Conservation (phyloP, 2,888 invertebrate species). For the Drosophila sordidapex region DNA sequence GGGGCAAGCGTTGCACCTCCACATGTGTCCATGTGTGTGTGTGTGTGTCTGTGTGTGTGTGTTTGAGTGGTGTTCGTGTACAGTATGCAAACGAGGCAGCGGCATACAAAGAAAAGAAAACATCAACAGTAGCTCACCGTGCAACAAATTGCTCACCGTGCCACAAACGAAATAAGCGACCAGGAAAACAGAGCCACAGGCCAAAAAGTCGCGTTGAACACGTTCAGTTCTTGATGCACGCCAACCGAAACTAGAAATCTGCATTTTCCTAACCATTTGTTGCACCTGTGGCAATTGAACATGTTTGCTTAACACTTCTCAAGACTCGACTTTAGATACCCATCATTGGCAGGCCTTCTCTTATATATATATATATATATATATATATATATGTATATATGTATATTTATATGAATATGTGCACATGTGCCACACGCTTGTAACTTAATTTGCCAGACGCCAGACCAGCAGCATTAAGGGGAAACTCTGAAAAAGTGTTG, state of each 20-base stretch:
- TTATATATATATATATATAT: background rate
- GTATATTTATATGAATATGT: background rate
- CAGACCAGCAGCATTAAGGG: conserved; percentile 4
- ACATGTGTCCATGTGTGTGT: background rate
- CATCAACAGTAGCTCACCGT: conserved; percentile 1
- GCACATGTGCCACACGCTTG: conserved; percentile 29
- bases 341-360: background rate
- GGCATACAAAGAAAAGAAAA: conserved; percentile 10
- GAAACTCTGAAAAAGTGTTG: conserved; percentile 11
- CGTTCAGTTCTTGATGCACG: conserved; percentile 72
- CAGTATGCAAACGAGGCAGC: conserved; percentile 52
- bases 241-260: conserved; percentile 12
- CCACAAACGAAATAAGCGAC: conserved; percentile 10
- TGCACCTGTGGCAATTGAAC: background rate
- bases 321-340: background rate
- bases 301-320: background rate
- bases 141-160: conserved; percentile 31
- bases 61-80: conserved; percentile 27
- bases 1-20: conserved; percentile 50
- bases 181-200: conserved; percentile 1
- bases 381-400: too few relatives aligned
- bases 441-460: conserved; percentile 56
- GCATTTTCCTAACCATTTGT: background rate
- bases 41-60: conserved; percentile 1
- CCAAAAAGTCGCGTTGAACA: conserved; percentile 44